Base-by-base conservation (phyloP, 2,113 vertebrate species). In the Brachypteracias leptosomus region DNA sequence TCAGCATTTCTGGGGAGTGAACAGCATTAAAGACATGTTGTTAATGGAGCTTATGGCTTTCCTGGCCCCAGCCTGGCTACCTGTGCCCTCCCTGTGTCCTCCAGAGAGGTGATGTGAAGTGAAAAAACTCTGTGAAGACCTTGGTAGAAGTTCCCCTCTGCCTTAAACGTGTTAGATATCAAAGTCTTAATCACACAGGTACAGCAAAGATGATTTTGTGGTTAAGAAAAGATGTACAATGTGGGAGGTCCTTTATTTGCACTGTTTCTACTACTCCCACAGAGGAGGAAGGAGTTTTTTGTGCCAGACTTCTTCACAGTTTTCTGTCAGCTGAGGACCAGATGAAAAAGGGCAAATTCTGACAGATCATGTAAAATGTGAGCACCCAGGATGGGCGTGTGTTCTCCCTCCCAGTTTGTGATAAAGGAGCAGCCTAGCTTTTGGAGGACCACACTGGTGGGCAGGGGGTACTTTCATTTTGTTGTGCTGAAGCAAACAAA, bases 1-100 rank as follows among this genome's bases (percentile, higher is more conserved):
- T 85, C 88, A 89, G 83, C 63, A 16, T 78, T 91, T 87, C 82
- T 91, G 76, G 76, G 29, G 68, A 87, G 80, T 4, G 73, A 95
- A 66, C 52, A 95, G 86, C 73, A 49, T 40, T 71, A 75, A 86
- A 77, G 61, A 72, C 47, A 38, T 9, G 33, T 25, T 86, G 72
- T 33, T 81, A 15, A 26, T 11, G 47, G 76, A 82, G 40, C 36
- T 35, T 14, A 17, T 8, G 36, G 54, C 71, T 90, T 51, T 70
- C 38, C 89, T 67, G 76, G 58, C 52, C 70, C 44, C 80, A 71
- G 80, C 51, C 36, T 80, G 61, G 44, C 44, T 89, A 95, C 75
- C 55, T 83, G 35, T 44, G 65, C 51, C 51, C 35, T 84, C 62
- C 19, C 59, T 26, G 6, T 1, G 17, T 42, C 42, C 46, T 73